Percentiles rank a stretch among this genome's conserved stretches.
Evolutionary conservation across 2,888 invertebrate genomes (phyloP).

Genomic region (Allacma fusca): DNA sequence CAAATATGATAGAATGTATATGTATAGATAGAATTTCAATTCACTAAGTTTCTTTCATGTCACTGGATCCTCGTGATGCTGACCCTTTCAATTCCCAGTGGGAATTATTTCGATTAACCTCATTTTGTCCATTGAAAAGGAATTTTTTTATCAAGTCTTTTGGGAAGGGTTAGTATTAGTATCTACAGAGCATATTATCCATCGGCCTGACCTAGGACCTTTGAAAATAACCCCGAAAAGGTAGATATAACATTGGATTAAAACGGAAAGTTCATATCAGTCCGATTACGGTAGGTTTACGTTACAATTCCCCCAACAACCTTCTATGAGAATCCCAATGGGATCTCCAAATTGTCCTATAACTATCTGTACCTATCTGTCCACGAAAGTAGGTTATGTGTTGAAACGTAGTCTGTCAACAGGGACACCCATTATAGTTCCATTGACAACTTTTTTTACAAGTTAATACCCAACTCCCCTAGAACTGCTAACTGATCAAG

Average conservation of each 20-base stretch:
- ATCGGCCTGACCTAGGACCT: not conserved
- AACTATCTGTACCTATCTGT: not conserved
- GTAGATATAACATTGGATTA: not conserved
- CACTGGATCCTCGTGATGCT: too few species aligned
- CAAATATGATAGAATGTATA: too few species aligned
- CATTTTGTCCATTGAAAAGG: not conserved
- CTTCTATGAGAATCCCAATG: not conserved
- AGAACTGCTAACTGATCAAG: not conserved
- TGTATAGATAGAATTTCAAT: too few species aligned
- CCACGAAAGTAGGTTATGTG: slow-evolving; percentile 6
- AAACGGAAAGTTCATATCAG: not conserved
- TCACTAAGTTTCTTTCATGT: too few species aligned
- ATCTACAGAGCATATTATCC: too few species aligned
- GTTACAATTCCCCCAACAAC: too few species aligned
- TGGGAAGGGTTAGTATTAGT: not conserved
- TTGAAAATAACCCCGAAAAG: not conserved
- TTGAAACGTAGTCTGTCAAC: not conserved
- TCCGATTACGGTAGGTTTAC: not conserved
- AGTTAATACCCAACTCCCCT: not conserved
- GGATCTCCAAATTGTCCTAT: not conserved
- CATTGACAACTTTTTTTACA: not conserved
- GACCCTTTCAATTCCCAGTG: not conserved
- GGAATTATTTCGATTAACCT: not conserved
- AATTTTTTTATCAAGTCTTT: too few species aligned
- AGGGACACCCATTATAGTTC: not conserved